Percentiles rank a stretch among this genome's conserved stretches.
Evolutionary conservation across 1,140 invertebrate species (phyloP).

Genomic region (Agrypnia vestita): DNA sequence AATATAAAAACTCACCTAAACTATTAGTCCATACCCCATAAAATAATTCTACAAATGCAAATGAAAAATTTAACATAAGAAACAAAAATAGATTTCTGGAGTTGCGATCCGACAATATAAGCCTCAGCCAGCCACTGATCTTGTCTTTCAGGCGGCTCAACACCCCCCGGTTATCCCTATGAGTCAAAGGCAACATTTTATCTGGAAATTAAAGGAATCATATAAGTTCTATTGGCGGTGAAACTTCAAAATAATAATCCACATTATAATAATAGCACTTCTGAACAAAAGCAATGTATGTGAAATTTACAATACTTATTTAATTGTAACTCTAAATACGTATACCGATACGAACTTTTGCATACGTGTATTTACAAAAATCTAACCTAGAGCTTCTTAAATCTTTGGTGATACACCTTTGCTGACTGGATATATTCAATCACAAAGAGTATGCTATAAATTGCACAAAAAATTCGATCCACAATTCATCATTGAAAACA

Average conservation of each 20-base stretch:
- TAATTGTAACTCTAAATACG: slow-evolving; percentile 24
- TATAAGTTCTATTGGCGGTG: neutral
- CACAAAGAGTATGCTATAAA: slow-evolving; percentile 37
- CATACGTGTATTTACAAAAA: slow-evolving; percentile 54
- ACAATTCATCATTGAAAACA: slow-evolving; percentile 41
- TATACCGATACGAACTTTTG: slow-evolving; percentile 43
- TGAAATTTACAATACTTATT: neutral
- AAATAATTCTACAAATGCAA: slow-evolving; percentile 96
- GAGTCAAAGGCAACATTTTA: slow-evolving; percentile 84
- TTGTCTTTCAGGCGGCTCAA: slow-evolving; percentile 81
- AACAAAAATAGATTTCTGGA: slow-evolving; percentile 97
- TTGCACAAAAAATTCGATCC: neutral
- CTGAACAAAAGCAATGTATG: neutral
- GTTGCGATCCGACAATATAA: slow-evolving; percentile 94
- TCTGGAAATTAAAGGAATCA: slow-evolving; percentile 47
- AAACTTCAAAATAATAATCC: neutral
- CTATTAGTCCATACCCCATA: slow-evolving; percentile 98
- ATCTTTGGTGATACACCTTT: slow-evolving; percentile 37
- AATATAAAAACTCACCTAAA: slow-evolving; percentile 74
- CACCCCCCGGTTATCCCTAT: slow-evolving; percentile 81
- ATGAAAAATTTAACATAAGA: slow-evolving; percentile 92
- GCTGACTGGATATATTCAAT: neutral
- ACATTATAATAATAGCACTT: neutral
- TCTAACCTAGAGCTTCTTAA: slow-evolving; percentile 44
- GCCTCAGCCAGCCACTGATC: slow-evolving; percentile 83